Base-by-base conservation (phyloP, 1,140 invertebrate species). In the Cyrtorhinus lividipennis region DNA sequence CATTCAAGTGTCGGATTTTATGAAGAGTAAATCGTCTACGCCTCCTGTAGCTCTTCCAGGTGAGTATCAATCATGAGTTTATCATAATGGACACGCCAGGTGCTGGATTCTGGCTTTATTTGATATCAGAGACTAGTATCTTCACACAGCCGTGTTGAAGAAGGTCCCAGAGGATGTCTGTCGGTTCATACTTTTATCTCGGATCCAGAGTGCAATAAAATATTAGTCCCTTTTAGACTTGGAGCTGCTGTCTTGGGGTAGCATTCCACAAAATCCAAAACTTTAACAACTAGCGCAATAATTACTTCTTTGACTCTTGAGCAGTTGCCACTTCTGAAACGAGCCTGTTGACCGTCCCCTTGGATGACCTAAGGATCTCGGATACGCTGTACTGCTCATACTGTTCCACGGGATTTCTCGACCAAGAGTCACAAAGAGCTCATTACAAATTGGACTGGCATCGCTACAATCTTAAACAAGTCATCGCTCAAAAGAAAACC, bases 401-500 rank as follows among this genome's bases (percentile, higher is more conserved):
- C 68, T 82, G 80, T 59, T 75, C 74, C 27, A 70, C 75, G 0
- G 67, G 72, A 23, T 81, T 81, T 68, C 69, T 73, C 22, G 71
- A 79, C 68, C 68, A 77, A 60, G 63, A 68, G 20, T 70, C 76
- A 56, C 92, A 95, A 73, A 79, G 89, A 62, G 79, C 83, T 30
- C 92, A 95, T 73, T 95, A 92, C 70, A 91, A 91, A 76, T 83
- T 85, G 1, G 92, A 95, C 72, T 97, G 92, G 92, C 93, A 97
- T 73, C 80, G 91, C 38, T 98, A 98, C 71, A 98, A 98, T 77
- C 80, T 97, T 45, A 98, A 97, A 73, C 78, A 95, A 65, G 94
- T 94, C 78, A 84, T 97, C 10, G 88, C 85, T 0, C 83, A 88
- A 53, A 75, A 95, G 62, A 84, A 87, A 15, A 85, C 91, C 2